These are phyloP conservation scores for Perodicticus potto DNA, from an alignment of 2,797 vertebrate genomes.

Conservation along the genomic window DNA sequence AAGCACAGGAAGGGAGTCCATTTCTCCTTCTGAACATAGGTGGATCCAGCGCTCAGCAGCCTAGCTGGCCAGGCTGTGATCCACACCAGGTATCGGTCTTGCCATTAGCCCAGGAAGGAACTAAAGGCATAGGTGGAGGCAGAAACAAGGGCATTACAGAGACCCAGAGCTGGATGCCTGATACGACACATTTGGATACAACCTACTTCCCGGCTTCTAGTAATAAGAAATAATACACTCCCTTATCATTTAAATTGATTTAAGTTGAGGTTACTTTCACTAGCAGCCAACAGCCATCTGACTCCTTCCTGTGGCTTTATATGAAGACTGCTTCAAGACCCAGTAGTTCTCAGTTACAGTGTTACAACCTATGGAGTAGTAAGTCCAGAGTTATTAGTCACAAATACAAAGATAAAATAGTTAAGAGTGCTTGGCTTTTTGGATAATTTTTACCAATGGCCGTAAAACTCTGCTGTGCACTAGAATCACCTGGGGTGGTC, in stretches of 20 bases:
- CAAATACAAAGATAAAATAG: background rate
- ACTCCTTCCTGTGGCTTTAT: background rate
- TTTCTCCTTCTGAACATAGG: background rate
- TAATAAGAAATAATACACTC: background rate
- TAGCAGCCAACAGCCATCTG: background rate
- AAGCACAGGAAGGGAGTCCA: background rate
- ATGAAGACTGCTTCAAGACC: background rate
- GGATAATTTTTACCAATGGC: background rate
- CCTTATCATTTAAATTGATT: background rate
- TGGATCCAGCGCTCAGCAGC: background rate
- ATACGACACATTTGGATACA: background rate
- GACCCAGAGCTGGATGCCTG: background rate
- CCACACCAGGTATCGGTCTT: background rate
- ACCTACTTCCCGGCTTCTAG: background rate
- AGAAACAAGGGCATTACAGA: background rate
- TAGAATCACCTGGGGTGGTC: background rate
- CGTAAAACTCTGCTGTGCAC: background rate
- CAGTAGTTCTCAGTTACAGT: background rate
- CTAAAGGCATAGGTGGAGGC: background rate
- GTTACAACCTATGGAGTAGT: background rate
- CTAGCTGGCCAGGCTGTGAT: background rate
- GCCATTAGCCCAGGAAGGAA: background rate
- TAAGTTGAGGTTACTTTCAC: background rate
- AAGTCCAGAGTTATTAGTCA: background rate
- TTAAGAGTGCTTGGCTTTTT: background rate